Evolutionary conservation across 2,797 vertebrate genomes (phyloP).

Genomic region (Darevskia nairensis): DNA sequence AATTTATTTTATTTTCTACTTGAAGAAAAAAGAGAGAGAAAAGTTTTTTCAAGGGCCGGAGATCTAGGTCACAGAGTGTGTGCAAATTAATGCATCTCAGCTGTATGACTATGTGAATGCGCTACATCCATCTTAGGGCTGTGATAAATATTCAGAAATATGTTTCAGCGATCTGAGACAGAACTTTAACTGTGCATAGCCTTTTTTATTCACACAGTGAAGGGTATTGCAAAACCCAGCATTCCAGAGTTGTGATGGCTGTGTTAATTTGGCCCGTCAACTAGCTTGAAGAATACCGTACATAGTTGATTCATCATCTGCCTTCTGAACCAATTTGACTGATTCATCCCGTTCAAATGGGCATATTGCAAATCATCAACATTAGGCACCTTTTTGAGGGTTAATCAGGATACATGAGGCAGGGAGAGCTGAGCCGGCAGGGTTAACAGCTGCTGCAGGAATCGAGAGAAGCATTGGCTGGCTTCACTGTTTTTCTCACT

Average conservation of each 20-base stretch:
- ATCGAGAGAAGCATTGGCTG: no score
- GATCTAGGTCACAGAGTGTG: conserved; percentile 60
- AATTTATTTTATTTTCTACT: conserved; percentile 25
- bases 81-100: conserved; percentile 58
- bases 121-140: conserved; percentile 57
- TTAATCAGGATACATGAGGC: background rate
- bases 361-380: background rate
- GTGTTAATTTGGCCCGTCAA: background rate
- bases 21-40: background rate
- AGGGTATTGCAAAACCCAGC: background rate
- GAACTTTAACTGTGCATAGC: conserved; percentile 29
- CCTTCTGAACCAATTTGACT: background rate
- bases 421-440: no score
- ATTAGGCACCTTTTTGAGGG: background rate
- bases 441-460: no score
- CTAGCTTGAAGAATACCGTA: background rate
- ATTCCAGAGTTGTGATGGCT: background rate
- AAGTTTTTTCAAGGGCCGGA: conserved; percentile 17
- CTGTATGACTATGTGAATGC: conserved; percentile 56
- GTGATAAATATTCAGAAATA: conserved; percentile 69
- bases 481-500: no score
- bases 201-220: background rate
- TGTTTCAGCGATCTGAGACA: conserved; percentile 38
- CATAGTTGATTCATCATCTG: background rate
- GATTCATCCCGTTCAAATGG: background rate